Evolutionary conservation across 2,113 vertebrate genomes (phyloP).

Genomic region (Saimiri boliviensis): DNA sequence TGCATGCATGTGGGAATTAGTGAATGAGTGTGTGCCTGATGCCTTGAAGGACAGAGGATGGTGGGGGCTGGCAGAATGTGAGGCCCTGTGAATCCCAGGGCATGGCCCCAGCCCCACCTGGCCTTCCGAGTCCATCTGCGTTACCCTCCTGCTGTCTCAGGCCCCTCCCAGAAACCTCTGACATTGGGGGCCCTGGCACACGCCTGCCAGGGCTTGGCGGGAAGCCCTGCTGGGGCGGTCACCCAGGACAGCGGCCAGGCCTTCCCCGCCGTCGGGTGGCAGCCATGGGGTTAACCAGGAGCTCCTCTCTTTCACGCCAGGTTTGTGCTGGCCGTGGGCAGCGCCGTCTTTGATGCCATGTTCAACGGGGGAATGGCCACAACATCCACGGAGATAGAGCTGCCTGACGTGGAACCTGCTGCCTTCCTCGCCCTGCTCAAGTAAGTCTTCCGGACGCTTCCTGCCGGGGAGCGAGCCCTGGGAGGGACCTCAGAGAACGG

Average conservation of each 20-base stretch:
- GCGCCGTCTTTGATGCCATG: constrained; percentile 97
- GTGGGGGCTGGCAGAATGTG: too few species aligned
- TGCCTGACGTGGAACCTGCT: constrained; percentile 96
- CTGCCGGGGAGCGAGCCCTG: too few species aligned
- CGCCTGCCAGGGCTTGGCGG: neutral
- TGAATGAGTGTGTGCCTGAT: neutral
- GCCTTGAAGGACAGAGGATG: too few species aligned
- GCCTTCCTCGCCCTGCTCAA: constrained; percentile 96
- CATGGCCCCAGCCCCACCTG: too few species aligned
- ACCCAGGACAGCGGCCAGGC: neutral
- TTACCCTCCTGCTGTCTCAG: too few species aligned
- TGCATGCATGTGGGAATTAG: neutral
- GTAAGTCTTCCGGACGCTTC: constrained; percentile 82
- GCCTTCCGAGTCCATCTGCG: too few species aligned
- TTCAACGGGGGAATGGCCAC: constrained; percentile 99
- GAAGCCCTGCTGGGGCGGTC: neutral
- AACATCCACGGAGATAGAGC: constrained; percentile 96
- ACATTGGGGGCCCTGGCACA: too few species aligned
- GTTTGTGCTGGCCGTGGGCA: constrained; percentile 97
- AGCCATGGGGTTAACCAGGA: neutral
- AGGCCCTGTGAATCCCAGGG: too few species aligned
- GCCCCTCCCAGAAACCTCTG: too few species aligned
- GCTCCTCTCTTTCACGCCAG: constrained; percentile 74
- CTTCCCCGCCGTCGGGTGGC: neutral
- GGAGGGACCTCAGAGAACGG: neutral